Evolutionary conservation across 30 jellyfish, hydroid and myxozoan species (phyloP).

Genomic region (Cassiopea andromeda): DNA sequence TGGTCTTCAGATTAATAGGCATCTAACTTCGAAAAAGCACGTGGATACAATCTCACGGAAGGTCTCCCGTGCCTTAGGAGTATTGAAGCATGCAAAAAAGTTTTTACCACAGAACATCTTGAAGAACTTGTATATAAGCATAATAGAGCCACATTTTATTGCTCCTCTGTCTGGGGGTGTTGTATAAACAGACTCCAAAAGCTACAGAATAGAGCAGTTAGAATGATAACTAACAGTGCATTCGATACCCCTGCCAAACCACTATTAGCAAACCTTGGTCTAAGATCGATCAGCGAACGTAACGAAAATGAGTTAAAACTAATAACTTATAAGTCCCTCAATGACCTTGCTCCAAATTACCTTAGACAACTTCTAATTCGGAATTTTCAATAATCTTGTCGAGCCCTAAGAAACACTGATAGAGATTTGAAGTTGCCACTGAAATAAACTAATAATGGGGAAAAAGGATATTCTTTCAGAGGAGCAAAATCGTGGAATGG

Average conservation of each 20-base stretch:
- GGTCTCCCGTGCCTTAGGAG: background rate
- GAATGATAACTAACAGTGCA: background rate
- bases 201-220: slow-evolving; percentile 7
- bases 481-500: background rate
- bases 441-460: background rate
- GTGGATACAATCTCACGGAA: background rate
- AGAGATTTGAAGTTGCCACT: background rate
- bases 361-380: background rate
- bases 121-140: background rate
- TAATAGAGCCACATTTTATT: background rate
- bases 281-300: background rate
- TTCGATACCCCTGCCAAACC: background rate
- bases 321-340: background rate
- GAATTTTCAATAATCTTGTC: background rate
- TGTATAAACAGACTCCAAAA: background rate
- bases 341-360: background rate
- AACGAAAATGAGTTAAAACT: background rate
- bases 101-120: background rate
- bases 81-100: background rate
- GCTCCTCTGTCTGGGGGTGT: background rate
- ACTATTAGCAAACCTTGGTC: background rate
- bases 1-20: background rate
- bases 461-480: background rate
- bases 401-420: background rate
- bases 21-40: background rate